A percentile compares a stretch with the other conserved stretches of the same genome.
Conservation (phyloP, 2,113 vertebrate species). For the Equus quagga region DNA sequence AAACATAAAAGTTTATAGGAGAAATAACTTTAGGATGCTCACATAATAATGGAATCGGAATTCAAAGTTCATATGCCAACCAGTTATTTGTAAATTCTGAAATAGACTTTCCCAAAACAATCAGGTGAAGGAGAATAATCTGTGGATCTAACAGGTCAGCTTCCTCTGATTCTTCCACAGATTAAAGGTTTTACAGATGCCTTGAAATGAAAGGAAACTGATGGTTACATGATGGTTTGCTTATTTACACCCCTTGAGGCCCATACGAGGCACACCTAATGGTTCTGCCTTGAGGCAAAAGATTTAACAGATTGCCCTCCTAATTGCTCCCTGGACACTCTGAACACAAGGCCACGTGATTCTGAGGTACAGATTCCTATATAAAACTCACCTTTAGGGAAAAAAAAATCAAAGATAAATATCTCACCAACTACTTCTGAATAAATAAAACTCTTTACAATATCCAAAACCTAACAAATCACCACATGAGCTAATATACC, state of each 20-base stretch:
- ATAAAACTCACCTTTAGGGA: conserved; percentile 38
- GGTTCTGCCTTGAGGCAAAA: conserved; percentile 68
- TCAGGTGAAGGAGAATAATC: not conserved
- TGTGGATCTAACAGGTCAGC: not conserved
- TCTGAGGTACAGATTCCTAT: conserved; percentile 50
- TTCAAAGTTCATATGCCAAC: conserved; percentile 10
- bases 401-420: conserved; percentile 24
- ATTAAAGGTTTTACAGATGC: conserved; percentile 56
- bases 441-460: conserved; percentile 23
- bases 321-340: conserved; percentile 67
- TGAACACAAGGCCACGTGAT: not conserved
- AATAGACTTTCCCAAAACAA: conserved; percentile 24
- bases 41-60: conserved; percentile 33
- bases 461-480: conserved; percentile 47
- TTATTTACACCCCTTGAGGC: conserved; percentile 64
- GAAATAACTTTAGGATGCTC: conserved; percentile 32
- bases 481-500: not conserved
- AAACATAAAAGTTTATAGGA: not conserved
- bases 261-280: conserved; percentile 59
- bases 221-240: conserved; percentile 43
- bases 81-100: conserved; percentile 18
- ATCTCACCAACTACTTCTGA: conserved; percentile 53
- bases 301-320: conserved; percentile 58
- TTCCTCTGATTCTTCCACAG: conserved; percentile 47
- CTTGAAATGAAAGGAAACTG: conserved; percentile 52